Evolutionary conservation across 2,797 vertebrate species (phyloP).

Genomic region (Propithecus deckenii): DNA sequence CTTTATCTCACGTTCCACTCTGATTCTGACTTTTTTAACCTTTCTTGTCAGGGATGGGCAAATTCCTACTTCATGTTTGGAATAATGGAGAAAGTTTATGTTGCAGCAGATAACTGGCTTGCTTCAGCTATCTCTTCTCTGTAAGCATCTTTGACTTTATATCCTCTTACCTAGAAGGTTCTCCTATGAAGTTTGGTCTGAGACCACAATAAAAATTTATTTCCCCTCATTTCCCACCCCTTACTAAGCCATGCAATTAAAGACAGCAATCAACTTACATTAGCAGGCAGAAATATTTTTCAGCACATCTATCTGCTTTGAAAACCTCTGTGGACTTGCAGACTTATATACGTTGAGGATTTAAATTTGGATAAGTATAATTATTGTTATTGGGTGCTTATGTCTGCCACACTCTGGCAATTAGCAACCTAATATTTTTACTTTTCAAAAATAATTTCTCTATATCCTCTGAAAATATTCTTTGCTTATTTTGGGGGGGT

Average conservation of each 20-base stretch:
- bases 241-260: background rate
- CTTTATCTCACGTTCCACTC: background rate
- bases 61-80: background rate
- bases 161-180: background rate
- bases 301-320: background rate
- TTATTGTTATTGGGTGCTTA: background rate
- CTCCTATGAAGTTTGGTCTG: background rate
- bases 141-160: background rate
- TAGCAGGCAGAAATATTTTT: background rate
- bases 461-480: background rate
- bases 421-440: background rate
- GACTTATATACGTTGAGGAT: background rate
- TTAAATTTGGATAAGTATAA: background rate
- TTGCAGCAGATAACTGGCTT: background rate
- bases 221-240: background rate
- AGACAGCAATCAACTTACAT: background rate
- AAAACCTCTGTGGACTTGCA: background rate
- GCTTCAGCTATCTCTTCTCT: background rate
- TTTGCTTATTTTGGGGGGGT: background rate
- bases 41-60: background rate
- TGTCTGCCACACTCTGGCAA: background rate
- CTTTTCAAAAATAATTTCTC: background rate
- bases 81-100: background rate
- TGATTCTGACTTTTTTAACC: background rate
- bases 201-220: background rate